phyloP scores from a whole-genome alignment of 1,140 invertebrate species.

The Chironomus tepperi region DNA sequence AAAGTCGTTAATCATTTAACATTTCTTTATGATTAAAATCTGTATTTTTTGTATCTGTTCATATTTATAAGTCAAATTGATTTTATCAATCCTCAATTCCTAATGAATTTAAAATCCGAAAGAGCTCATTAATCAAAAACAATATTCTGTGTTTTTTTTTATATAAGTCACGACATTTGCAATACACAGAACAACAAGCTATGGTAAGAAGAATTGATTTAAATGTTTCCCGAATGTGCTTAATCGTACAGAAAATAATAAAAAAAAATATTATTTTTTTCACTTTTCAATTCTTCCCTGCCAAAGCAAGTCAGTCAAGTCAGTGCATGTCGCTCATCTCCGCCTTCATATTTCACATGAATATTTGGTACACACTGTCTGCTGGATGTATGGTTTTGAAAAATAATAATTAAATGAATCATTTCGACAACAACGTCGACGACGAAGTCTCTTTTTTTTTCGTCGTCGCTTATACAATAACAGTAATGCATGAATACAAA shows the following conservation, averaged over 20 bases:
- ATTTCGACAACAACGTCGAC: background rate
- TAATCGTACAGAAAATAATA: background rate
- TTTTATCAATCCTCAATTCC: too few relatives aligned
- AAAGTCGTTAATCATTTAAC: too few relatives aligned
- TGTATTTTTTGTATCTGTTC: too few relatives aligned
- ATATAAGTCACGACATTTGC: too few relatives aligned
- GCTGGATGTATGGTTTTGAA: constrained; percentile 17
- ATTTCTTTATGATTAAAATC: too few relatives aligned
- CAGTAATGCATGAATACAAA: constrained; percentile 19
- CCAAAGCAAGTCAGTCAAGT: background rate
- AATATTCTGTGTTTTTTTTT: too few relatives aligned
- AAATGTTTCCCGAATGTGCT: too few relatives aligned
- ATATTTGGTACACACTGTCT: background rate
- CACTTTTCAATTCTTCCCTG: background rate
- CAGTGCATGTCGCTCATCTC: background rate
- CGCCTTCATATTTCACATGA: background rate
- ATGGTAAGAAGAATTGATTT: too few relatives aligned
- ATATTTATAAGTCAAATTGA: too few relatives aligned
- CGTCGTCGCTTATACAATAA: background rate
- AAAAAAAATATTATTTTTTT: background rate
- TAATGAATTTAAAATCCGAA: too few relatives aligned
- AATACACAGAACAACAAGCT: too few relatives aligned
- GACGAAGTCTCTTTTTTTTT: background rate
- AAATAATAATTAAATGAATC: constrained; percentile 22
- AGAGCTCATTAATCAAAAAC: too few relatives aligned